A percentile compares a stretch with the other conserved stretches of the same genome.
Evolutionary conservation across 1,140 invertebrate genomes (phyloP).

Genomic region (Neotoxoptera formosana): DNA sequence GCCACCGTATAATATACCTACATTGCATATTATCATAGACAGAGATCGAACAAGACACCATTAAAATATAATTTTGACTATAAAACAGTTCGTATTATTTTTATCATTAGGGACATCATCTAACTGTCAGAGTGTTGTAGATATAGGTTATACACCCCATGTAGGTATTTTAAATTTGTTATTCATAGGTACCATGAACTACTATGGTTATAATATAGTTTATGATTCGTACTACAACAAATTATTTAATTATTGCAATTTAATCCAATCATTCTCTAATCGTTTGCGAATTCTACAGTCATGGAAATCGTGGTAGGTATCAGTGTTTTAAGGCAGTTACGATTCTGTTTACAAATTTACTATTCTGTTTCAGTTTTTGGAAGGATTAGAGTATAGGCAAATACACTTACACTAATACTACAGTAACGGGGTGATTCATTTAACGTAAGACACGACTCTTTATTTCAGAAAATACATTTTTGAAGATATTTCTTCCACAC

Average conservation of each 20-base stretch:
- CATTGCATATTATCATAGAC: no score
- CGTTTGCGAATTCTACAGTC: background rate
- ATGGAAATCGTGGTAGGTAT: no score
- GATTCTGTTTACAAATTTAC: no score
- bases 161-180: no score
- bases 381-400: conserved; percentile 7
- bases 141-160: no score
- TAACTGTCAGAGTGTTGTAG: no score
- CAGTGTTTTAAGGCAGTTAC: background rate
- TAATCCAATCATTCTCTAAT: background rate
- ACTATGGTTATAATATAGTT: no score
- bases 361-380: background rate
- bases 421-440: background rate
- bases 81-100: background rate
- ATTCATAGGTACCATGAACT: no score
- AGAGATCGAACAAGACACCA: background rate
- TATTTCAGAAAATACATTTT: background rate
- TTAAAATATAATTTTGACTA: background rate
- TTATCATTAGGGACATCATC: background rate
- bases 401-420: background rate
- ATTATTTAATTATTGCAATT: background rate
- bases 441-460: background rate
- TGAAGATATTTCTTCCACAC: background rate
- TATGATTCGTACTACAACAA: no score
- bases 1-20: no score